A percentile compares a stretch with the other conserved stretches of the same genome.
Conservation (phyloP, 2,113 vertebrate genomes). For the Myanophis thanlyinensis region DNA sequence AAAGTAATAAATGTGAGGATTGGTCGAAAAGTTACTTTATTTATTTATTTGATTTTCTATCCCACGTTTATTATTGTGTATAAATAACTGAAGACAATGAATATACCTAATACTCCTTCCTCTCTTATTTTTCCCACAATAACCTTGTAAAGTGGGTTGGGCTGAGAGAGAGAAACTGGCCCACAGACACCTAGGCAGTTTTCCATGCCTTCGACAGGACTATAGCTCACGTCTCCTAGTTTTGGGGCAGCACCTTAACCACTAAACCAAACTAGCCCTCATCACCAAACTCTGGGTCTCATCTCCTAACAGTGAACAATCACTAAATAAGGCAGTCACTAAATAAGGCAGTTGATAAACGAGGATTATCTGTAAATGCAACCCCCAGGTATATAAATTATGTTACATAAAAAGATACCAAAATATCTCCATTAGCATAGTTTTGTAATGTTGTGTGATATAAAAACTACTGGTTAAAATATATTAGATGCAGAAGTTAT, state of each 20-base stretch:
- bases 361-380: background rate
- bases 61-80: background rate
- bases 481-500: slow-evolving; percentile 6
- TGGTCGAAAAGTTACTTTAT: background rate
- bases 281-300: background rate
- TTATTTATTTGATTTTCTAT: background rate
- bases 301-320: background rate
- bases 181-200: background rate
- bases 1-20: background rate
- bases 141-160: background rate
- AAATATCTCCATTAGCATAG: background rate
- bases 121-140: background rate
- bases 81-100: background rate
- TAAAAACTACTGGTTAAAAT: background rate
- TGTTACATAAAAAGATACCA: background rate
- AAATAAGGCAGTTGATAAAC: background rate
- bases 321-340: background rate
- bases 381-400: slow-evolving; percentile 8
- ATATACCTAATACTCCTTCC: background rate
- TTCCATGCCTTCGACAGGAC: background rate
- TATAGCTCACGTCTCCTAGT: background rate
- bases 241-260: background rate
- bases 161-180: background rate
- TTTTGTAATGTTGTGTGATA: background rate
- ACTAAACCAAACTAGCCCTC: background rate